phyloP scores from a whole-genome alignment of 2,888 invertebrate genomes.

The Mythimna loreyi region DNA sequence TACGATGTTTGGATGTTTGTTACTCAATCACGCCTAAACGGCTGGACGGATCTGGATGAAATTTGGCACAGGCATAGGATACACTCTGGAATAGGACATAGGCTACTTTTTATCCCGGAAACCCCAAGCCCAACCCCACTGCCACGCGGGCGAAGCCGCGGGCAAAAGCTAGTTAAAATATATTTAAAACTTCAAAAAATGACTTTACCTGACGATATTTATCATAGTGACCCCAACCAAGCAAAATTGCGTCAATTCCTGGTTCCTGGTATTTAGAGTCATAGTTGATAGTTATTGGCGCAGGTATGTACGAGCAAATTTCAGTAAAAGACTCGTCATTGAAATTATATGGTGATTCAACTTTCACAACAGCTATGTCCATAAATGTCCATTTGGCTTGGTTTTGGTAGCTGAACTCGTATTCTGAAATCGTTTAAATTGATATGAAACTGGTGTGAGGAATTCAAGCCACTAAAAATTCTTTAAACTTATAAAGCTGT shows the following conservation, averaged over 20 bases:
- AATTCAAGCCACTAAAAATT: too few species aligned
- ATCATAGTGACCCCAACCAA: conserved; percentile 71
- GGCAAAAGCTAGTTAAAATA: too few species aligned
- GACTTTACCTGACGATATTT: conserved; percentile 61
- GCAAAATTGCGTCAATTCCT: conserved; percentile 59
- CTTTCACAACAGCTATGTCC: conserved; percentile 75
- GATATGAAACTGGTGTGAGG: too few species aligned
- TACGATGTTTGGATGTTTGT: too few species aligned
- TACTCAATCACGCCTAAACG: too few species aligned
- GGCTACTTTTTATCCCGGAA: too few species aligned
- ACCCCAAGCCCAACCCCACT: too few species aligned
- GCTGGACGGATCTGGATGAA: too few species aligned
- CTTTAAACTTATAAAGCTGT: too few species aligned
- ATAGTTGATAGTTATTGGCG: conserved; percentile 66
- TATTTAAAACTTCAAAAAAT: background rate
- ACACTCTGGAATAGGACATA: too few species aligned
- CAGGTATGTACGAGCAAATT: conserved; percentile 69
- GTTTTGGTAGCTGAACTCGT: conserved; percentile 63
- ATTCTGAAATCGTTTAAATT: conserved; percentile 64
- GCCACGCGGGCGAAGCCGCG: too few species aligned
- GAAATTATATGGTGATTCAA: conserved; percentile 71
- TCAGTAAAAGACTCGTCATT: conserved; percentile 21
- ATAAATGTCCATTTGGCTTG: conserved; percentile 71
- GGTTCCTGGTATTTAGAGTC: conserved; percentile 61
- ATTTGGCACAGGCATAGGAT: too few species aligned